Conservation (phyloP, 2,888 invertebrate genomes). For the Pecten maximus region DNA sequence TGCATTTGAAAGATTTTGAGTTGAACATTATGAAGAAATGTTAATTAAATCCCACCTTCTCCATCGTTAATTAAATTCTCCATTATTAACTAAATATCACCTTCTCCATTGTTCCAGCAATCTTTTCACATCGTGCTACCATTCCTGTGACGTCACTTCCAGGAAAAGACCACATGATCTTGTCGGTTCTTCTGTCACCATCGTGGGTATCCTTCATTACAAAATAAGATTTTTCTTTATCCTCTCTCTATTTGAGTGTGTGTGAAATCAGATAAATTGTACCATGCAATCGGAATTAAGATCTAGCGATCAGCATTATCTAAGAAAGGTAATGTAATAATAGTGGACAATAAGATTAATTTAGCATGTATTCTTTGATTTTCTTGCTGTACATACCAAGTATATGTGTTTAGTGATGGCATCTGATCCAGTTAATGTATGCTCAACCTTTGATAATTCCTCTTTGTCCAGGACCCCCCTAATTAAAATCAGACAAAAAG, state of each 20-base stretch:
- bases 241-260: no score
- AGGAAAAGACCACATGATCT: slow-evolving; percentile 1
- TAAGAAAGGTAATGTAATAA: background rate
- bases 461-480: slow-evolving; percentile 2
- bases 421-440: slow-evolving; percentile 2
- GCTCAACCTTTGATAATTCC: background rate
- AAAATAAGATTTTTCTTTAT: background rate
- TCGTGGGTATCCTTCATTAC: background rate
- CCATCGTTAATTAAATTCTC: no score
- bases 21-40: no score
- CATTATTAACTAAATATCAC: background rate
- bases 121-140: slow-evolving; percentile 16
- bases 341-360: background rate
- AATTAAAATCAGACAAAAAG: background rate
- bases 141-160: slow-evolving; percentile 30
- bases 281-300: no score
- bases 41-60: no score
- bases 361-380: background rate
- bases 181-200: background rate
- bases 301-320: no score
- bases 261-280: no score
- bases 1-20: no score
- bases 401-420: background rate
- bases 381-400: background rate
- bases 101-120: slow-evolving; percentile 18